Percentiles rank a stretch among this genome's conserved stretches.
These are phyloP conservation scores for Mesopsocus fuscifrons DNA, from an alignment of 2,888 invertebrate genomes.

Conservation along the genomic window DNA sequence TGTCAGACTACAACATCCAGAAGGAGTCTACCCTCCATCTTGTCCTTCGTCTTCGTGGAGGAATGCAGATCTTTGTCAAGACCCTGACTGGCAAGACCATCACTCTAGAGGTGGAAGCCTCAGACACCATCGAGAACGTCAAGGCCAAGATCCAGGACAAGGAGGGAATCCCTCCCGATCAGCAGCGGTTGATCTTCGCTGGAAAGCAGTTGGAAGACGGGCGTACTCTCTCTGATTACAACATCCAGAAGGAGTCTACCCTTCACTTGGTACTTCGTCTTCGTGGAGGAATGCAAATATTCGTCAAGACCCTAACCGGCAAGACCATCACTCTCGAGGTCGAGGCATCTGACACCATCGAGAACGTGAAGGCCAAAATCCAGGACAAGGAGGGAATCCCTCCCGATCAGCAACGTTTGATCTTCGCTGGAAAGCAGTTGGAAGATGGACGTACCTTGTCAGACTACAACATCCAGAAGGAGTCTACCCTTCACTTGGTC, in stretches of 20 bases:
- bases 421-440: slow-evolving; percentile 14
- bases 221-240: slow-evolving; percentile 6
- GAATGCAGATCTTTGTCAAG: slow-evolving; percentile 36
- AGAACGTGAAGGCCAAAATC: slow-evolving; percentile 7
- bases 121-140: slow-evolving; percentile 8
- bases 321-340: slow-evolving; percentile 26
- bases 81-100: slow-evolving; percentile 28
- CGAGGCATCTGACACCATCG: slow-evolving; percentile 7
- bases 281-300: slow-evolving; percentile 27
- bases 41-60: slow-evolving; percentile 35
- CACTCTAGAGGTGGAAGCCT: slow-evolving; percentile 24
- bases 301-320: slow-evolving; percentile 27
- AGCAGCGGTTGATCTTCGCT: slow-evolving; percentile 19
- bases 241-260: slow-evolving; percentile 9
- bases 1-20: slow-evolving; percentile 35
- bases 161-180: slow-evolving; percentile 8
- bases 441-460: slow-evolving; percentile 21
- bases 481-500: slow-evolving; percentile 7
- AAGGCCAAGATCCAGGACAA: slow-evolving; percentile 8
- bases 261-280: slow-evolving; percentile 7
- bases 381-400: slow-evolving; percentile 9
- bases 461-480: slow-evolving; percentile 9
- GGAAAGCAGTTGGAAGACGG: slow-evolving; percentile 25
- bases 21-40: slow-evolving; percentile 35
- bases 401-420: slow-evolving; percentile 6